phyloP scores from a whole-genome alignment of 2,113 vertebrate species.

The Galbula dea region DNA sequence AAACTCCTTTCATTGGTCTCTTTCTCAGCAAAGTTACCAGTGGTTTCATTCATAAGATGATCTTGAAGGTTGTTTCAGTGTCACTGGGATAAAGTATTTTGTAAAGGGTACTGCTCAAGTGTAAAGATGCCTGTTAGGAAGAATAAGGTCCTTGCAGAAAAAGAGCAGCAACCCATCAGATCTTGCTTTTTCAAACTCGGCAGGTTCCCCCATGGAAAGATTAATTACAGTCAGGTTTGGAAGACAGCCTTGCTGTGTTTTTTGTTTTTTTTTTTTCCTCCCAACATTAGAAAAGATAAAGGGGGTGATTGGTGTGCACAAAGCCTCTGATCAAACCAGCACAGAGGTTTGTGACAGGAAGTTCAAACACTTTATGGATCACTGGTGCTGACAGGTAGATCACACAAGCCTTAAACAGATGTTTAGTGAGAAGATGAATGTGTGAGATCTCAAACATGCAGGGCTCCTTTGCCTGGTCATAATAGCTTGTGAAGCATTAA shows the following conservation, averaged over 20 bases:
- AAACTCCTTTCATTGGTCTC: constrained; percentile 64
- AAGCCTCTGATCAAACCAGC: constrained; percentile 76
- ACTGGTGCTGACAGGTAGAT: constrained; percentile 77
- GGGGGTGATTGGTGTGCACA: constrained; percentile 72
- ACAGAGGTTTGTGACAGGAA: constrained; percentile 71
- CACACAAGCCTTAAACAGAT: constrained; percentile 79
- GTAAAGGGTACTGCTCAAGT: constrained; percentile 69
- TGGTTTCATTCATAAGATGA: constrained; percentile 73
- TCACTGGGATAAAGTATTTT: constrained; percentile 66
- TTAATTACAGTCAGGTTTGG: constrained; percentile 77
- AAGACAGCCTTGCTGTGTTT: constrained; percentile 55
- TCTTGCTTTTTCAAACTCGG: constrained; percentile 68
- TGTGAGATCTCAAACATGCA: constrained; percentile 55
- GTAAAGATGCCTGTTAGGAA: constrained; percentile 73
- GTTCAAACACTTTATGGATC: constrained; percentile 75
- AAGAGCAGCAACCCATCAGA: constrained; percentile 72
- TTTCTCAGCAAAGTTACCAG: constrained; percentile 64
- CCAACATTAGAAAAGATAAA: constrained; percentile 75
- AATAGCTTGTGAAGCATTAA: constrained; percentile 58
- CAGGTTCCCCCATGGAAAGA: constrained; percentile 68
- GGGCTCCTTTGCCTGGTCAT: constrained; percentile 55
- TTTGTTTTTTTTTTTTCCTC: neutral
- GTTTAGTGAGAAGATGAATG: constrained; percentile 77
- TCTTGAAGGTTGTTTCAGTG: constrained; percentile 72
- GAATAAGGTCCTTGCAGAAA: constrained; percentile 68